Conservation (phyloP, 2,888 invertebrate genomes). For the Eurytoma californica region DNA sequence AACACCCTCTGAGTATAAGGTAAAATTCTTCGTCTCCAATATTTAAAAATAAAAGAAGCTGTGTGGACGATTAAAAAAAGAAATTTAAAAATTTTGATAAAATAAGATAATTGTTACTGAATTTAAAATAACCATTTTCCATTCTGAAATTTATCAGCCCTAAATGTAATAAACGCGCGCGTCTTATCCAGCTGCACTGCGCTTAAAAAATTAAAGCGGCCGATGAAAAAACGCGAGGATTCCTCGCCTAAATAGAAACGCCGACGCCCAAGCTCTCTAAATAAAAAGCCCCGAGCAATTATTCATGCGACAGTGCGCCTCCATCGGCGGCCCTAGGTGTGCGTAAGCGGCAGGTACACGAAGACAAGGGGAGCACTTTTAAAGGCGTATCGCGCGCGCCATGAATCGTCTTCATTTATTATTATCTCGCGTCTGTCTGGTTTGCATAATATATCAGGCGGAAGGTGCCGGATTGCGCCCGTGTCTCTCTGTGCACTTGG, state of each 20-base stretch:
- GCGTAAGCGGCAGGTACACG: neutral
- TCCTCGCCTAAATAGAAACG: no score
- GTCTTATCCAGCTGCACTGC: no score
- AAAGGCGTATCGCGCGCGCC: constrained; percentile 10
- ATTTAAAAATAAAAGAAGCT: no score
- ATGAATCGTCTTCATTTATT: constrained; percentile 58
- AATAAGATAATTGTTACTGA: neutral
- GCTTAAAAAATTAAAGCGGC: no score
- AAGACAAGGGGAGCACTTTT: constrained; percentile 24
- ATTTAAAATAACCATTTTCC: constrained; percentile 15
- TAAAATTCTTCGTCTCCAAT: no score
- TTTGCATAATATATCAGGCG: constrained; percentile 56
- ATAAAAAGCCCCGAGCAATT: constrained; percentile 44
- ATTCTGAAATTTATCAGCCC: neutral
- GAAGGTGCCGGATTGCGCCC: constrained; percentile 42
- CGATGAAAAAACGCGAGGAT: no score
- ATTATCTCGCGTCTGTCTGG: constrained; percentile 56
- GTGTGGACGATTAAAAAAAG: no score
- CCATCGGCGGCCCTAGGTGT: constrained; percentile 29
- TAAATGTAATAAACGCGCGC: neutral
- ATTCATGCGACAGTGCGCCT: constrained; percentile 48
- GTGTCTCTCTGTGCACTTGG: constrained; percentile 41
- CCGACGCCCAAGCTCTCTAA: neutral
- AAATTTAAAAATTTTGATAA: no score
- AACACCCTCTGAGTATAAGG: no score